These are phyloP conservation scores for Phalanger gymnotis DNA, from an alignment of 2,797 vertebrate species.

Conservation along the genomic window DNA sequence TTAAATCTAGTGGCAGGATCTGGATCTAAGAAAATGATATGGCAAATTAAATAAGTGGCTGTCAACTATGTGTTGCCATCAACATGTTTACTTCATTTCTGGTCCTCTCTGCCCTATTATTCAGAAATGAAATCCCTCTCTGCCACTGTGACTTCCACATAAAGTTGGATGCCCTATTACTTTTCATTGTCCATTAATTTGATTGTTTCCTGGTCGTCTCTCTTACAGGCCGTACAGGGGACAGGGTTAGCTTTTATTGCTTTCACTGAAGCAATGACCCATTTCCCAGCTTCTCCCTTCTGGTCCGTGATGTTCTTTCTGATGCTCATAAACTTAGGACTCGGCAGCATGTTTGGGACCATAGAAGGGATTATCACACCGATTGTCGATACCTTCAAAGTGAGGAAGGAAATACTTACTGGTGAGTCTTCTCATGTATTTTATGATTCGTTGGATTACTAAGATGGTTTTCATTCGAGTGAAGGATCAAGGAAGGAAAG, in stretches of 20 bases:
- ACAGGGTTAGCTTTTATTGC: constrained; percentile 98
- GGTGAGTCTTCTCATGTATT: constrained; percentile 85
- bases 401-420: constrained; percentile 96
- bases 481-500: not conserved
- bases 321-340: constrained; percentile 96
- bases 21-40: not conserved
- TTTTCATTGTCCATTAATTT: not conserved
- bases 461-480: constrained; percentile 12
- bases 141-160: not conserved
- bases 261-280: constrained; percentile 99
- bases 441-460: constrained; percentile 24
- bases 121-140: not conserved
- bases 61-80: not conserved
- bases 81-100: not conserved
- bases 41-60: not conserved
- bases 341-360: constrained; percentile 99
- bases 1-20: not conserved
- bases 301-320: constrained; percentile 99
- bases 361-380: constrained; percentile 98
- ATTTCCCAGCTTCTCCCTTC: constrained; percentile 97
- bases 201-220: not conserved
- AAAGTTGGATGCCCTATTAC: not conserved
- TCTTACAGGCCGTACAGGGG: constrained; percentile 93
- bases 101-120: not conserved
- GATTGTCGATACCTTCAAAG: constrained; percentile 95